Evolutionary conservation across 2,797 vertebrate genomes (phyloP).

Genomic region (Australoheros facetus): DNA sequence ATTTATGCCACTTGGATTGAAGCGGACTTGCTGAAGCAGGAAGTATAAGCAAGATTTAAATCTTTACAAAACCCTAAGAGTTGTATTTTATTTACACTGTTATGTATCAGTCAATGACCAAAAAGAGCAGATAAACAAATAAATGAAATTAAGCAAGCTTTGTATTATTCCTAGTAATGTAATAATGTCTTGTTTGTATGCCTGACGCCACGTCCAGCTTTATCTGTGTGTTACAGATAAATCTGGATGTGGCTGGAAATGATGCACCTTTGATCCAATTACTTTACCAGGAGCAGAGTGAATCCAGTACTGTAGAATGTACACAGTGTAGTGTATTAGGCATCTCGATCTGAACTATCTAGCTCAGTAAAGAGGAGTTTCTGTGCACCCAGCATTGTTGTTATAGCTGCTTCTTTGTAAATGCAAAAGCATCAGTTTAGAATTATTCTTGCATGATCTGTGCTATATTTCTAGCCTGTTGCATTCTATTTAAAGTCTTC

Average conservation of each 20-base stretch:
- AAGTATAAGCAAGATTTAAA: neutral
- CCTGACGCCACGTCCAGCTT: neutral
- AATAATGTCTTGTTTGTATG: neutral
- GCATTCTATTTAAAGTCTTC: slow-evolving; percentile 42
- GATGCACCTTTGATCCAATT: neutral
- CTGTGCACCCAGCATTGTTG: neutral
- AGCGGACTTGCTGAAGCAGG: fast-evolving
- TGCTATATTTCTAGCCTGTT: neutral
- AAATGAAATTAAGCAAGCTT: neutral
- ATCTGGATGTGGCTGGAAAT: neutral
- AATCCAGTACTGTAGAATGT: neutral
- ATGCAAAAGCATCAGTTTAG: neutral
- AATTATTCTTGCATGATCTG: slow-evolving; percentile 11
- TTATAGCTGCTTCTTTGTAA: slow-evolving; percentile 8
- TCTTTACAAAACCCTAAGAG: neutral
- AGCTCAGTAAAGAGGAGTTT: neutral
- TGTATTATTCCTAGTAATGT: neutral
- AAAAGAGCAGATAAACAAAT: neutral
- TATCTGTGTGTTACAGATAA: neutral
- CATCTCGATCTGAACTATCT: neutral
- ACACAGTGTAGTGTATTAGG: fast-evolving
- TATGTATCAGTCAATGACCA: neutral
- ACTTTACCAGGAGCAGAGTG: neutral
- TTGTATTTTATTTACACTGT: neutral
- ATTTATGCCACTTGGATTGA: fast-evolving